Evolutionary conservation across 2,113 vertebrate genomes (phyloP).

Genomic region (Antennarius striatus): DNA sequence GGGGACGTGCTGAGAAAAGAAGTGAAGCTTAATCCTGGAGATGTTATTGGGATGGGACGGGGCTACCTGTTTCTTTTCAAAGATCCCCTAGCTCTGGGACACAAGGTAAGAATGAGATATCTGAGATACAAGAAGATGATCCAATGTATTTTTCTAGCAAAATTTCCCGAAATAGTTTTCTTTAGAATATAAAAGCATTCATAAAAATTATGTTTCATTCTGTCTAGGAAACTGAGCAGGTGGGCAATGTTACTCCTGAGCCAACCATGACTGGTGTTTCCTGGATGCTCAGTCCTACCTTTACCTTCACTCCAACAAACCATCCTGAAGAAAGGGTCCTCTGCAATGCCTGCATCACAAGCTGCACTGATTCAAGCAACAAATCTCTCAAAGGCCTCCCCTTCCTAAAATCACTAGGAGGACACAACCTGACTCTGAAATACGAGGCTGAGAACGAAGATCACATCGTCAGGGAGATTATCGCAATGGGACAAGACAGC

Average conservation of each 20-base stretch:
- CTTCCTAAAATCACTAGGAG: conserved; percentile 49
- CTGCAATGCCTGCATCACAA: conserved; percentile 53
- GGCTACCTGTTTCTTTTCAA: conserved; percentile 82
- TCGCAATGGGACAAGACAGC: conserved; percentile 40
- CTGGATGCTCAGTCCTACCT: conserved; percentile 21
- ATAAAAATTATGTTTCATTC: neutral
- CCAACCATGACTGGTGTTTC: conserved; percentile 6
- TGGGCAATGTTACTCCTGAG: conserved; percentile 4
- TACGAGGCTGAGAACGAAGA: conserved; percentile 62
- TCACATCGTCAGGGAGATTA: conserved; percentile 67
- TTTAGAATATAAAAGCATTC: neutral
- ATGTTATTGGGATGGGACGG: conserved; percentile 78
- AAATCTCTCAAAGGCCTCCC: conserved; percentile 3
- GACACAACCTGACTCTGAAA: conserved; percentile 55
- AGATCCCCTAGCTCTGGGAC: conserved; percentile 60
- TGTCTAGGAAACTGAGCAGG: conserved; percentile 42
- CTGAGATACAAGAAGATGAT: neutral
- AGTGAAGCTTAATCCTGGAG: conserved; percentile 71
- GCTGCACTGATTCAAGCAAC: neutral
- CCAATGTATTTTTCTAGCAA: neutral
- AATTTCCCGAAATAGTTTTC: neutral
- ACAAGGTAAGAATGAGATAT: conserved; percentile 44
- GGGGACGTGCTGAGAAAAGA: conserved; percentile 62
- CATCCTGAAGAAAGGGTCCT: conserved; percentile 13
- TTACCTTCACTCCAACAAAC: neutral